Conservation (phyloP, 2,113 vertebrate species). For the Ciconia maguari region DNA sequence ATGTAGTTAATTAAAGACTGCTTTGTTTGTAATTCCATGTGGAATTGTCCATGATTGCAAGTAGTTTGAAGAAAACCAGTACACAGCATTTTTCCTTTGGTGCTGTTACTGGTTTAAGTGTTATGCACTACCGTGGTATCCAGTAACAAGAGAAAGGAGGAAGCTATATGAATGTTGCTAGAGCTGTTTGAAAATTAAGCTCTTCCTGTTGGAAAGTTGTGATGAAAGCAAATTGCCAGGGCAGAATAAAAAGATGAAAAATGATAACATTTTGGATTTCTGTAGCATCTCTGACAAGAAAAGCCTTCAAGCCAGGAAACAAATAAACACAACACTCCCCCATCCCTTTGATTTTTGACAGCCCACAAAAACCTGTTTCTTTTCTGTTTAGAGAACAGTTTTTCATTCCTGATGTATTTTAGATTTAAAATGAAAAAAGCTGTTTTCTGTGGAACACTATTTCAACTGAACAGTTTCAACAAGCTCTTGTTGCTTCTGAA, state of each 20-base stretch:
- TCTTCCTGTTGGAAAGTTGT: neutral
- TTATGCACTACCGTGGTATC: neutral
- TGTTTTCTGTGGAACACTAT: neutral
- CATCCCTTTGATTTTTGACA: neutral
- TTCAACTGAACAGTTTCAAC: slow-evolving; percentile 2
- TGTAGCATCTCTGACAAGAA: neutral
- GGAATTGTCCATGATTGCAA: neutral
- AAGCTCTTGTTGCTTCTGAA: slow-evolving; percentile 45
- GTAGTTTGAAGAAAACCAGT: neutral
- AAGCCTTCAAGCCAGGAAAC: neutral
- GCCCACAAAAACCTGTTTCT: neutral
- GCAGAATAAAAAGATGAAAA: neutral
- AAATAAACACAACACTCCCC: neutral
- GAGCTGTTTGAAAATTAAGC: neutral
- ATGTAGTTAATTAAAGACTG: slow-evolving; percentile 6
- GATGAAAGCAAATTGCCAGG: neutral
- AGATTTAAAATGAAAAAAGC: neutral
- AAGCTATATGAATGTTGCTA: neutral
- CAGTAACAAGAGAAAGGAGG: neutral
- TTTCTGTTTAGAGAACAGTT: neutral
- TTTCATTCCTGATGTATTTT: neutral
- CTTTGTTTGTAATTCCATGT: neutral
- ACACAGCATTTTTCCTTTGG: neutral
- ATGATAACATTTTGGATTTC: neutral
- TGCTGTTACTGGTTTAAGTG: neutral